phyloP scores from a whole-genome alignment of 2,113 vertebrate genomes.

The Butorides virescens region DNA sequence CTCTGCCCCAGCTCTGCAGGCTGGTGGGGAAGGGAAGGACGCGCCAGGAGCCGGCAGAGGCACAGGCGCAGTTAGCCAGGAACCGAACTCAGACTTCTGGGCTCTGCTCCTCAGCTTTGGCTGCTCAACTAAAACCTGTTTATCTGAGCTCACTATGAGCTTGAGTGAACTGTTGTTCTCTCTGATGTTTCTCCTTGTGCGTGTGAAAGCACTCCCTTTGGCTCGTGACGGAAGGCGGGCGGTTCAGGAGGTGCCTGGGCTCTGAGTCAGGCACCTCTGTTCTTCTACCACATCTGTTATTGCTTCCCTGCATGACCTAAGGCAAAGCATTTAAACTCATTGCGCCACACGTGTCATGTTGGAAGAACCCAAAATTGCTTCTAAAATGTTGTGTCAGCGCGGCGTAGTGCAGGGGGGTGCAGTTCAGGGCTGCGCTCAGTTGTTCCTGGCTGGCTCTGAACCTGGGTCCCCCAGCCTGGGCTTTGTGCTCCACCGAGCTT shows the following conservation, averaged over 20 bases:
- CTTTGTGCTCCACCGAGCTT: not conserved
- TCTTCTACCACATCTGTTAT: not conserved
- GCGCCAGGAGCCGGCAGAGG: not conserved
- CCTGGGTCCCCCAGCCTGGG: not conserved
- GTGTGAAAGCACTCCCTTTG: not conserved
- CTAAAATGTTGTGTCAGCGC: not conserved
- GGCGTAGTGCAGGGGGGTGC: not conserved
- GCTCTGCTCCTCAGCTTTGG: not conserved
- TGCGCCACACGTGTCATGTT: not conserved
- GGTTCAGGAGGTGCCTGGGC: not conserved
- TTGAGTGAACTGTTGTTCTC: not conserved
- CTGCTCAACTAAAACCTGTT: not conserved
- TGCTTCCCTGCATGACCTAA: not conserved
- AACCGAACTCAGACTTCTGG: not conserved
- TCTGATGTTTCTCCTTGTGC: not conserved
- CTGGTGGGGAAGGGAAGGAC: not conserved
- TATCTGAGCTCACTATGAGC: not conserved
- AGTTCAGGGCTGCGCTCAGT: not conserved
- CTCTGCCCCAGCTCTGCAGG: not conserved
- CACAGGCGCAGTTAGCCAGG: not conserved
- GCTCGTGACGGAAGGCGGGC: not conserved
- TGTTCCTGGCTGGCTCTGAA: not conserved
- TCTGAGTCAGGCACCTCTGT: not conserved
- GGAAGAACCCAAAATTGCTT: not conserved
- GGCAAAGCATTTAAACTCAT: not conserved